Conservation (phyloP, 2,797 vertebrate species). For the Pseudocheirus occidentalis region DNA sequence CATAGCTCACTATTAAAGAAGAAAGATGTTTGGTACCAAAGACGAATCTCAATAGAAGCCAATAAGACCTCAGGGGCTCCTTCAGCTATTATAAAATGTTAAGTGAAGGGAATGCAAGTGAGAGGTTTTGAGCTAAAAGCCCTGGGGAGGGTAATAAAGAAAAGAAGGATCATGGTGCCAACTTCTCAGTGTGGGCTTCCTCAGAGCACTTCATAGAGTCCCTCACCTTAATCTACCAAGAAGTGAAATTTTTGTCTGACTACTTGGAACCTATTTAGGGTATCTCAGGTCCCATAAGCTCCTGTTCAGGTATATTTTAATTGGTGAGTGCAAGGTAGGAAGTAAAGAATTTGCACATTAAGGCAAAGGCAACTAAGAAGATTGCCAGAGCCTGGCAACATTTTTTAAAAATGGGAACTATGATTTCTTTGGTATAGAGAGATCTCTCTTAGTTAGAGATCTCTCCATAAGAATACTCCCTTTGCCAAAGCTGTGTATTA, state of each 20-base stretch:
- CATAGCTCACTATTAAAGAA: slow-evolving; percentile 54
- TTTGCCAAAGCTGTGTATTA: not conserved
- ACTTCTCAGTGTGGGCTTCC: slow-evolving; percentile 55
- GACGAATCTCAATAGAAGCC: slow-evolving; percentile 66
- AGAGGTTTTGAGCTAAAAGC: slow-evolving; percentile 60
- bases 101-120: slow-evolving; percentile 69
- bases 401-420: not conserved
- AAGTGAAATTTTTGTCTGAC: slow-evolving; percentile 64
- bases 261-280: slow-evolving; percentile 53
- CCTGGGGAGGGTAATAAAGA: slow-evolving; percentile 70
- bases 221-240: slow-evolving; percentile 72
- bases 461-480: not conserved
- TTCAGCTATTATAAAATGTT: slow-evolving; percentile 74
- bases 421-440: not conserved
- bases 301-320: slow-evolving; percentile 36
- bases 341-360: not conserved
- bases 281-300: slow-evolving; percentile 38
- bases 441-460: not conserved
- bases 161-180: slow-evolving; percentile 68
- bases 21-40: slow-evolving; percentile 72
- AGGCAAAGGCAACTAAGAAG: not conserved
- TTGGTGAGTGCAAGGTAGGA: slow-evolving; percentile 10
- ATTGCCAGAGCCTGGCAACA: not conserved
- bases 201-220: slow-evolving; percentile 66
- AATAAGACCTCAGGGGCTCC: slow-evolving; percentile 71